Percentiles rank a stretch among this genome's conserved stretches.
These are phyloP conservation scores for Bellardia pandia DNA, from an alignment of 2,888 invertebrate genomes.

Conservation along the genomic window DNA sequence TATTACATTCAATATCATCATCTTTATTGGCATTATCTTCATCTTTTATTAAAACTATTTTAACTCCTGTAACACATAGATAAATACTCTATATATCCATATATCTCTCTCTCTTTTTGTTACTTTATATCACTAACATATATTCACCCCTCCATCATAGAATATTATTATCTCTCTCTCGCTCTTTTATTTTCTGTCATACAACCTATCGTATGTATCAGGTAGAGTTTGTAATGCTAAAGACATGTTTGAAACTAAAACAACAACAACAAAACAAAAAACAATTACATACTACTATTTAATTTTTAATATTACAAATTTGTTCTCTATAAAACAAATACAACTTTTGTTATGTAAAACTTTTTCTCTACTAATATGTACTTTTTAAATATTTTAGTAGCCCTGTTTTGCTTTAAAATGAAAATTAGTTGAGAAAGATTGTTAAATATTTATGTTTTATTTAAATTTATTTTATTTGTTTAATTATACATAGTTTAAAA, in stretches of 20 bases:
- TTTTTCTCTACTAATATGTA: conserved; percentile 16
- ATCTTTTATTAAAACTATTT: conserved; percentile 60
- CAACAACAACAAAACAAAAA: background rate
- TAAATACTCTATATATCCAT: conserved; percentile 33
- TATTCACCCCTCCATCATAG: conserved; percentile 17
- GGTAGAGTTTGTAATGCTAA: conserved; percentile 71
- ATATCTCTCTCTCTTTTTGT: background rate
- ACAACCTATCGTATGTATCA: conserved; percentile 54
- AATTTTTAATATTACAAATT: conserved; percentile 8
- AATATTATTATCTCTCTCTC: conserved; percentile 4
- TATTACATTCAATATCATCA: conserved; percentile 56
- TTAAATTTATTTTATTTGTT: background rate
- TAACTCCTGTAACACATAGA: conserved; percentile 64
- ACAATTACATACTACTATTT: conserved; percentile 17
- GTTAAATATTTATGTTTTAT: no score
- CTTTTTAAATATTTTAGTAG: conserved; percentile 18
- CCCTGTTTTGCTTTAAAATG: conserved; percentile 30
- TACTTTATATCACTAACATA: conserved; percentile 26
- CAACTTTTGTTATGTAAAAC: conserved; percentile 34
- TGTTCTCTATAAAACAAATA: background rate
- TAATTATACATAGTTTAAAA: conserved; percentile 11
- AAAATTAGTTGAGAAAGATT: background rate
- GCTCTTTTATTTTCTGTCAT: background rate
- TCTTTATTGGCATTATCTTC: conserved; percentile 67
- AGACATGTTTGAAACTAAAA: conserved; percentile 55